These are phyloP conservation scores for Serripes groenlandicus DNA, from an alignment of 2,888 invertebrate genomes.

Conservation along the genomic window DNA sequence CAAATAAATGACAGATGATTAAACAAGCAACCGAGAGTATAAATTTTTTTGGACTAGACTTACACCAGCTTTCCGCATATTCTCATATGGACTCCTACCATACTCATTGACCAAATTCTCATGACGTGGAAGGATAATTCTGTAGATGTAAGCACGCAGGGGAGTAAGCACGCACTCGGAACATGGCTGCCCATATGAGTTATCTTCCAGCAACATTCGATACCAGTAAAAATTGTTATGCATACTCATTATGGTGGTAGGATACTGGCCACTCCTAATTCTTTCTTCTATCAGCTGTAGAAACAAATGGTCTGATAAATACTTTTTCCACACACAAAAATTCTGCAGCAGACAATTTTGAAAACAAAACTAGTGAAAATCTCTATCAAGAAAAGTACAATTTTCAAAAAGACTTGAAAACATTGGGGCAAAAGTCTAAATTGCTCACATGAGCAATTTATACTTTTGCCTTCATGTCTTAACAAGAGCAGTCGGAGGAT, in stretches of 20 bases:
- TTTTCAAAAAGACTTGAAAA: background rate
- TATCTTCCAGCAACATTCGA: slow-evolving; percentile 78
- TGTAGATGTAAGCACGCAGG: slow-evolving; percentile 79
- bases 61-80: slow-evolving; percentile 40
- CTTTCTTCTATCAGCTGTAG: slow-evolving; percentile 70
- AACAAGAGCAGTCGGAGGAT: no score
- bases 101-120: slow-evolving; percentile 79
- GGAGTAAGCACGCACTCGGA: slow-evolving; percentile 74
- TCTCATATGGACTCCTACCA: slow-evolving; percentile 75
- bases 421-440: background rate
- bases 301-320: no score
- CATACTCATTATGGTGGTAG: slow-evolving; percentile 77
- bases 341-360: no score
- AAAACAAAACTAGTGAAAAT: no score
- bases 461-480: background rate
- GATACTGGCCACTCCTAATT: slow-evolving; percentile 70
- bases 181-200: slow-evolving; percentile 65
- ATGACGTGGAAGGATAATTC: slow-evolving; percentile 76
- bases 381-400: no score
- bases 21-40: no score
- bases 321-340: no score
- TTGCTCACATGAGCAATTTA: background rate
- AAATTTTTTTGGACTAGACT: no score
- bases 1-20: no score
- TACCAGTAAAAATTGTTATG: slow-evolving; percentile 83